Percentiles rank a stretch among this genome's conserved stretches.
Evolutionary conservation across 1,140 invertebrate species (phyloP).

Genomic region (Riptortus pedestris): DNA sequence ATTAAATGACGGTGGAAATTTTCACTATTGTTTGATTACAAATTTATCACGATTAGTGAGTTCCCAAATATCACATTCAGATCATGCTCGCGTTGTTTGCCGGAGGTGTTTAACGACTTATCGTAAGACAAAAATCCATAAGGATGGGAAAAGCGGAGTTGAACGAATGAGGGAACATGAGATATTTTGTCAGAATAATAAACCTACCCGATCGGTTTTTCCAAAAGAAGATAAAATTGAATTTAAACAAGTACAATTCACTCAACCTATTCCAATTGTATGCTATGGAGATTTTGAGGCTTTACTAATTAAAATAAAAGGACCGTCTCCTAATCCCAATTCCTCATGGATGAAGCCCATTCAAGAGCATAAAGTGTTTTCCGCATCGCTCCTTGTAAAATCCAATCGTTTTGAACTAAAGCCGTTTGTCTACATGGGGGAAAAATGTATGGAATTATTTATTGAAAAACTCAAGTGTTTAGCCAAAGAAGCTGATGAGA

Average conservation of each 20-base stretch:
- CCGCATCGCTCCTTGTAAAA: not conserved
- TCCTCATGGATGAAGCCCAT: not conserved
- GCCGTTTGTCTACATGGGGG: not conserved
- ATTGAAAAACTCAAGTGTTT: not conserved
- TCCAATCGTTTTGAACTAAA: not conserved
- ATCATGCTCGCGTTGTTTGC: not conserved
- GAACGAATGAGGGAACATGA: not conserved
- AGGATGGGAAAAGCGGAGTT: not conserved
- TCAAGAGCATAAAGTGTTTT: not conserved
- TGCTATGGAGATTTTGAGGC: not conserved
- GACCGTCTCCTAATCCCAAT: not conserved
- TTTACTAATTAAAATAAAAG: not conserved
- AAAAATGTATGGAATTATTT: not conserved
- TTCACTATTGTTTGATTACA: not conserved
- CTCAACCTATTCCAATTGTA: not conserved
- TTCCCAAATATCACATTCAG: not conserved
- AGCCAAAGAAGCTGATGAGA: not conserved
- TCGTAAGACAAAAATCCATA: not conserved
- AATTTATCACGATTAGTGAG: not conserved
- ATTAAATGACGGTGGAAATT: not conserved
- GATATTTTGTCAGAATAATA: not conserved
- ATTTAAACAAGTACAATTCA: not conserved
- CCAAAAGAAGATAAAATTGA: constrained; percentile 5
- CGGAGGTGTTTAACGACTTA: not conserved
- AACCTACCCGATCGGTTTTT: not conserved